Percentiles rank a stretch among this genome's conserved stretches.
Evolutionary conservation across 2,888 invertebrate species (phyloP).

Genomic region (Willowsia nigromaculata): DNA sequence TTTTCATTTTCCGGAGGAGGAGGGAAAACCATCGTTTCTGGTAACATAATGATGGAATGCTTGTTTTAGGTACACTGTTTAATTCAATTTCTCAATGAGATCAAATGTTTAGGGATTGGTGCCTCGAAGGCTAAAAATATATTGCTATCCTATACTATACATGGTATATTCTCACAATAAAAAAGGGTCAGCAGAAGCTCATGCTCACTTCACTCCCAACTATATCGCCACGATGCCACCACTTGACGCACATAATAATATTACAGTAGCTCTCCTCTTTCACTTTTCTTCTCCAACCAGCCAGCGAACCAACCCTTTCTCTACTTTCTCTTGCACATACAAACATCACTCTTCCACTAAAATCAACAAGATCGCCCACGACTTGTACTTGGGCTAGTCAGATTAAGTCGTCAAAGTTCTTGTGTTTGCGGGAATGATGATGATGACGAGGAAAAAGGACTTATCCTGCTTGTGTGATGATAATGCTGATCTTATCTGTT

Average conservation of each 20-base stretch:
- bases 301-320: constrained; percentile 32
- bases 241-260: constrained; percentile 5
- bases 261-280: neutral
- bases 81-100: constrained; percentile 45
- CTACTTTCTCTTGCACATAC: neutral
- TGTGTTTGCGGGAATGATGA: neutral
- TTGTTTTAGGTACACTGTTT: constrained; percentile 18
- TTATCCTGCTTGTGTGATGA: constrained; percentile 8
- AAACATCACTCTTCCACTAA: constrained; percentile 20
- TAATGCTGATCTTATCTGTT: constrained; percentile 27
- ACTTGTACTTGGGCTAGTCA: constrained; percentile 20
- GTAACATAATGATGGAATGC: neutral
- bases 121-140: constrained; percentile 1
- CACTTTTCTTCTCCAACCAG: constrained; percentile 7
- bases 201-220: neutral
- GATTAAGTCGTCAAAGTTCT: constrained; percentile 37
- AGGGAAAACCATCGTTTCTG: neutral
- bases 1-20: neutral
- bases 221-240: neutral
- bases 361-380: constrained; percentile 66
- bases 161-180: neutral
- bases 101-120: constrained; percentile 35
- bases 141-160: no score
- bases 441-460: constrained; percentile 12
- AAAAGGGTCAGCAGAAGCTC: neutral